Conservation (phyloP, 1,140 invertebrate genomes). For the Anagrus nilaparvatae region DNA sequence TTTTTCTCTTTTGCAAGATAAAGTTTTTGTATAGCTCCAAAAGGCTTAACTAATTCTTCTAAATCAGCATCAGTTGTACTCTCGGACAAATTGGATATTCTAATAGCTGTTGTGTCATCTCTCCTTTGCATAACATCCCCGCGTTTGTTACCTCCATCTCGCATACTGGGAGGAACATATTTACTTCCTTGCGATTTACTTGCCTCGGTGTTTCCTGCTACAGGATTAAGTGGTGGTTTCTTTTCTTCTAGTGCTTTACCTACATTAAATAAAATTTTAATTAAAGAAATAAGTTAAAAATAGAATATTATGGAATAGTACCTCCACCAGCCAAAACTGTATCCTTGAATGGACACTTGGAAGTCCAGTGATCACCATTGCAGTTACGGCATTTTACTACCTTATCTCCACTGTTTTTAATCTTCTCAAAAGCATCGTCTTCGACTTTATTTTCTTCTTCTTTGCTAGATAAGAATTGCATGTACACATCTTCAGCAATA, state of each 20-base stretch:
- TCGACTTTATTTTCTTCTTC: slow-evolving; percentile 78
- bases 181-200: slow-evolving; percentile 45
- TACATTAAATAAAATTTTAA: slow-evolving; percentile 5
- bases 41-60: slow-evolving; percentile 87
- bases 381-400: slow-evolving; percentile 90
- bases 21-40: slow-evolving; percentile 78
- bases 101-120: slow-evolving; percentile 80
- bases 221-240: slow-evolving; percentile 23
- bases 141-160: slow-evolving; percentile 67
- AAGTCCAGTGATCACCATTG: slow-evolving; percentile 94
- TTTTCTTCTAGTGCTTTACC: slow-evolving; percentile 38
- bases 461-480: slow-evolving; percentile 83
- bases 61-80: slow-evolving; percentile 91
- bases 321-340: slow-evolving; percentile 60
- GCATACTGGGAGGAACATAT: slow-evolving; percentile 78
- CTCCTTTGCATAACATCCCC: slow-evolving; percentile 58
- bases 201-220: slow-evolving; percentile 33
- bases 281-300: background rate
- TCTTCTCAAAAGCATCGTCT: slow-evolving; percentile 70
- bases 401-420: slow-evolving; percentile 59
- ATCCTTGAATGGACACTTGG: slow-evolving; percentile 94
- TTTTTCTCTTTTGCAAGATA: slow-evolving; percentile 79
- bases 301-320: slow-evolving; percentile 34
- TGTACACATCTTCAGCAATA: slow-evolving; percentile 89
- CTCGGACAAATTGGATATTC: slow-evolving; percentile 95